Percentiles rank a stretch among this genome's conserved stretches.
Evolutionary conservation across 2,113 vertebrate species (phyloP).

Genomic region (Melanerpes formicivorus): DNA sequence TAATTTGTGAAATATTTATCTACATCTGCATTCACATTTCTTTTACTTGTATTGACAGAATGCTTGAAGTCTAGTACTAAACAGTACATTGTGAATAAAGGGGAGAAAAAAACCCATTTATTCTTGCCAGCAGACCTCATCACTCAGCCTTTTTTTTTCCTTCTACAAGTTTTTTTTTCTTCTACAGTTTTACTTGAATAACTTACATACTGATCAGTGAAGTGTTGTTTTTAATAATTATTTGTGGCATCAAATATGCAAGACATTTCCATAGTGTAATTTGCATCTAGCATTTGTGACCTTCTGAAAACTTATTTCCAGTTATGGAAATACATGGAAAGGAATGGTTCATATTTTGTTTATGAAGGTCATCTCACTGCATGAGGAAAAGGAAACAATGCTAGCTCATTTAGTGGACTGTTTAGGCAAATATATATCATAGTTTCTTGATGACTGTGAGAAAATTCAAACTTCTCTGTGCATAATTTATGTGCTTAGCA

Average conservation of each 20-base stretch:
- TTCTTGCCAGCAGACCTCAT: background rate
- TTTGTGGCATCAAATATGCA: background rate
- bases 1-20: background rate
- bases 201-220: background rate
- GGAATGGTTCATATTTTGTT: background rate
- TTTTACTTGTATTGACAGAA: background rate
- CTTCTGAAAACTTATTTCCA: background rate
- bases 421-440: background rate
- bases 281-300: background rate
- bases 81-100: background rate
- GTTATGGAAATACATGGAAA: background rate
- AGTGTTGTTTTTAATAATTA: background rate
- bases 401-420: background rate
- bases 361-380: background rate
- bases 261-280: background rate
- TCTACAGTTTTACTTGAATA: background rate
- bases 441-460: background rate
- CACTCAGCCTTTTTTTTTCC: background rate
- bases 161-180: background rate
- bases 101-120: background rate
- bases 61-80: background rate
- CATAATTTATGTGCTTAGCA: background rate
- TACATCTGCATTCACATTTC: background rate
- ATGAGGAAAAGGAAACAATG: background rate
- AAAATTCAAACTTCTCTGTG: background rate